Percentiles rank a stretch among this genome's conserved stretches.
Evolutionary conservation across 2,888 invertebrate genomes (phyloP).

Genomic region (Odontocolon sp.): DNA sequence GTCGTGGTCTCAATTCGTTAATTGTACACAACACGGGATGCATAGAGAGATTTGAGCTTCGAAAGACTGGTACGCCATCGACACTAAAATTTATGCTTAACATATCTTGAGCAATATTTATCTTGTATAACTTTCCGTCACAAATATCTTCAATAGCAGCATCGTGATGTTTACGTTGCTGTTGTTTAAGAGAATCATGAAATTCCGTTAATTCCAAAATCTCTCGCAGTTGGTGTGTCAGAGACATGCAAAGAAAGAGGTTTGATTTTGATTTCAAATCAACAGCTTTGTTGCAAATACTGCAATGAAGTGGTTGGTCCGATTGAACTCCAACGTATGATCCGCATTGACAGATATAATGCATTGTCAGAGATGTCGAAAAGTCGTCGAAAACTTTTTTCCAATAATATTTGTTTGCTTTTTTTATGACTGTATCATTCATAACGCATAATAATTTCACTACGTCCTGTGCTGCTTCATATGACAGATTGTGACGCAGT

Average conservation of each 20-base stretch:
- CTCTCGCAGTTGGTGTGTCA: constrained; percentile 7
- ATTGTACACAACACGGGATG: constrained; percentile 30
- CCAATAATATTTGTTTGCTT: background rate
- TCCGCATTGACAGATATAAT: constrained; percentile 13
- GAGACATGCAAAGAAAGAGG: constrained; percentile 9
- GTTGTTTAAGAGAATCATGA: background rate
- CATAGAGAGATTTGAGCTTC: constrained; percentile 41
- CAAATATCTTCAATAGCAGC: constrained; percentile 39
- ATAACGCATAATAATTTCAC: constrained; percentile 12
- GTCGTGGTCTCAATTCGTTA: constrained; percentile 37
- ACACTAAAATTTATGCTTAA: constrained; percentile 54
- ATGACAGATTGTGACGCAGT: constrained; percentile 35
- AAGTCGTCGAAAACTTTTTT: constrained; percentile 25
- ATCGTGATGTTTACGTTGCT: background rate
- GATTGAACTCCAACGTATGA: background rate
- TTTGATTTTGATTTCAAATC: constrained; percentile 1
- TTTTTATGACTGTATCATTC: background rate
- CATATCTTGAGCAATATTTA: constrained; percentile 21
- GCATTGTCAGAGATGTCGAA: constrained; percentile 17
- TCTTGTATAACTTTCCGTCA: constrained; percentile 34
- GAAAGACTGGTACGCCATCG: constrained; percentile 54
- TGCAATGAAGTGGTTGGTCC: background rate
- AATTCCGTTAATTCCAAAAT: constrained; percentile 11
- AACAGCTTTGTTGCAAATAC: background rate
- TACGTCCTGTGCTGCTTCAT: constrained; percentile 25